Base-by-base conservation (phyloP, 2,113 vertebrate genomes). In the Triplophysa rosa region DNA sequence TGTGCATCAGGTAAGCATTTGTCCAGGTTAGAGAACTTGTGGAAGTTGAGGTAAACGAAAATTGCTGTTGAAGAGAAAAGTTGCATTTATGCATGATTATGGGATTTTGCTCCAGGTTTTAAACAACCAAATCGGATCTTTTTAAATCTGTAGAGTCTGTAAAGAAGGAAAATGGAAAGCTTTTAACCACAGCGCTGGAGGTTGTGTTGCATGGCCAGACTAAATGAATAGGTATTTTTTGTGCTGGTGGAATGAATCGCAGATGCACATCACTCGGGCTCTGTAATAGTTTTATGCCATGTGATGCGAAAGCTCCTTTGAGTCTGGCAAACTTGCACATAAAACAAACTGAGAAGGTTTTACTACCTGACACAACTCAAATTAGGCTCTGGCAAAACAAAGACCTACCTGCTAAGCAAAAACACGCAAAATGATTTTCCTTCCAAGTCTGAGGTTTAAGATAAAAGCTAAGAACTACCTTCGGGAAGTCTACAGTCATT, bases 381-480 rank as follows among this genome's bases (percentile, higher is more conserved):
- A 14, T 9, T 8, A n/a, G 40, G 5, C 4, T 29, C 24, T 66
- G 70, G 54, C 79, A 67, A 21, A 10, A 47, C 37, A 40, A 52
- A 75, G 40, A 49, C 42, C n/a, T 52, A 75, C 79, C 73, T 40
- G 61, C 49, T 52, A 33, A 66, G 42, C 47, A 42, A 67, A 64
- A 54, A 11, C 66, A 11, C n/a, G 16, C 78, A 52, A 17, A 16
- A 17, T 56, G 17, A 24, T 37, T 26, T 59, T 64, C 4, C 56
- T 78, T 56, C 12, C 47, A 84, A 54, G 63, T 16, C 54, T n/a
- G 40, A 58, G 72, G 49, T 67, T 77, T 10, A 37, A 45, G 70
- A 74, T 54, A 42, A 80, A 72, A 77, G 72, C 82, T 61, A 54
- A 59, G 9, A 58, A 70, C 52, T 61, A 77, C 77, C 78, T 74